These are phyloP conservation scores for Dromius quadrimaculatus DNA, from an alignment of 2,888 invertebrate genomes.

Conservation along the genomic window DNA sequence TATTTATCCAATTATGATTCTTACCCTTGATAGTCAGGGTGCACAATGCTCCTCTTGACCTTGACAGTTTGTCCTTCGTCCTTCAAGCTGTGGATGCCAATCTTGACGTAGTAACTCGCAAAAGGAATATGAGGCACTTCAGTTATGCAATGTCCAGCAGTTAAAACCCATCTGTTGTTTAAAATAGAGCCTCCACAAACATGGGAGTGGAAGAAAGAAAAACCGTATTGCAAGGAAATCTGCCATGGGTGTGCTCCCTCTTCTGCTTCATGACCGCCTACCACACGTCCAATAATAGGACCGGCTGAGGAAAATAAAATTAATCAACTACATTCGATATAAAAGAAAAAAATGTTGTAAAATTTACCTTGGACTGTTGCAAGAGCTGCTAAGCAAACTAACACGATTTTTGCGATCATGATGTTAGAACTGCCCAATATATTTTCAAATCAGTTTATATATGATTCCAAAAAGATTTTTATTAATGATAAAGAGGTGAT, in stretches of 20 bases:
- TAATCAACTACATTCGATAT: too few relatives aligned
- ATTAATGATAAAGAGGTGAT: too few relatives aligned
- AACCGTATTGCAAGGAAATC: slow-evolving; percentile 62
- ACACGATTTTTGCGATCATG: too few relatives aligned
- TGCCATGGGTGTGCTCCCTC: slow-evolving; percentile 63
- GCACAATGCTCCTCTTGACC: slow-evolving; percentile 55
- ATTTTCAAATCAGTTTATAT: too few relatives aligned
- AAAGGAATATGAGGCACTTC: slow-evolving; percentile 58
- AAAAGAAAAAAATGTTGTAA: too few relatives aligned
- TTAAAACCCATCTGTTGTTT: slow-evolving; percentile 60
- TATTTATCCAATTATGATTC: slow-evolving; percentile 29
- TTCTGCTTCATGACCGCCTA: slow-evolving; percentile 54
- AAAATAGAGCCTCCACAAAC: slow-evolving; percentile 66
- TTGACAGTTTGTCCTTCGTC: slow-evolving; percentile 56
- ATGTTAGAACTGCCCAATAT: too few relatives aligned
- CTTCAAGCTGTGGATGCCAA: slow-evolving; percentile 58
- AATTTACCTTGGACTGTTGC: too few relatives aligned
- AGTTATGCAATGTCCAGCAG: slow-evolving; percentile 65
- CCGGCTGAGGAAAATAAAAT: background rate
- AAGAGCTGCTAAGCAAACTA: too few relatives aligned
- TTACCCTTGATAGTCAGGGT: slow-evolving; percentile 60
- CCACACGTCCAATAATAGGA: slow-evolving; percentile 1
- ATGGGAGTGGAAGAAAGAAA: slow-evolving; percentile 61
- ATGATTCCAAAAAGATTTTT: too few relatives aligned
- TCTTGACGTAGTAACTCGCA: slow-evolving; percentile 59